Conservation (phyloP, 1,140 invertebrate species). For the Drosophila micromelanica region DNA sequence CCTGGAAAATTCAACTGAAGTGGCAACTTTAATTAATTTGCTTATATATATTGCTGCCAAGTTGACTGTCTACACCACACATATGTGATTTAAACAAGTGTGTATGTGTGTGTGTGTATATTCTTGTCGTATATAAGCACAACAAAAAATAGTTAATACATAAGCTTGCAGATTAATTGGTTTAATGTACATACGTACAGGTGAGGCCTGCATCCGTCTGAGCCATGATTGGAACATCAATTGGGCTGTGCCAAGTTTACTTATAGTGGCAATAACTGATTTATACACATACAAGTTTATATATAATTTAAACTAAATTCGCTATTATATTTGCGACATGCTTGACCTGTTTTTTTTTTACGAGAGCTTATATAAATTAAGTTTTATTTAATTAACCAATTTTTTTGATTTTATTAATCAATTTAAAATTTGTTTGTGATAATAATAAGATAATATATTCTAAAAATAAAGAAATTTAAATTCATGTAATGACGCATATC, state of each 20-base stretch:
- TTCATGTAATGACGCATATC: too few relatives aligned
- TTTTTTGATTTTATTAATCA: neutral
- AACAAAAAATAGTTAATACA: constrained; percentile 46
- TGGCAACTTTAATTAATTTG: constrained; percentile 84
- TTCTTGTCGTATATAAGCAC: constrained; percentile 32
- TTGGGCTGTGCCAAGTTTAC: constrained; percentile 15
- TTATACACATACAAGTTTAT: neutral
- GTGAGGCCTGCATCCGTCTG: constrained; percentile 40
- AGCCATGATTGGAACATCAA: constrained; percentile 15
- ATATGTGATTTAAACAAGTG: neutral
- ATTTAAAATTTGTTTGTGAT: too few relatives aligned
- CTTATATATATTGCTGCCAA: constrained; percentile 63
- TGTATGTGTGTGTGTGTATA: neutral
- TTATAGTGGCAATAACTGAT: constrained; percentile 8
- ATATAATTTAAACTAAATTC: constrained; percentile 7
- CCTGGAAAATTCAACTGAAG: constrained; percentile 84
- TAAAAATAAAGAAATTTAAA: too few relatives aligned
- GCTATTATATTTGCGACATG: neutral
- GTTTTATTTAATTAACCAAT: neutral
- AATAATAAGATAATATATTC: too few relatives aligned
- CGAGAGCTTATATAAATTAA: neutral
- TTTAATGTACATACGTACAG: constrained; percentile 27
- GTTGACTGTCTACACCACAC: constrained; percentile 30
- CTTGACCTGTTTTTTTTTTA: neutral
- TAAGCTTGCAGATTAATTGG: constrained; percentile 61